These are phyloP conservation scores for Cynopterus sphinx DNA, from an alignment of 2,797 vertebrate species.

Conservation along the genomic window DNA sequence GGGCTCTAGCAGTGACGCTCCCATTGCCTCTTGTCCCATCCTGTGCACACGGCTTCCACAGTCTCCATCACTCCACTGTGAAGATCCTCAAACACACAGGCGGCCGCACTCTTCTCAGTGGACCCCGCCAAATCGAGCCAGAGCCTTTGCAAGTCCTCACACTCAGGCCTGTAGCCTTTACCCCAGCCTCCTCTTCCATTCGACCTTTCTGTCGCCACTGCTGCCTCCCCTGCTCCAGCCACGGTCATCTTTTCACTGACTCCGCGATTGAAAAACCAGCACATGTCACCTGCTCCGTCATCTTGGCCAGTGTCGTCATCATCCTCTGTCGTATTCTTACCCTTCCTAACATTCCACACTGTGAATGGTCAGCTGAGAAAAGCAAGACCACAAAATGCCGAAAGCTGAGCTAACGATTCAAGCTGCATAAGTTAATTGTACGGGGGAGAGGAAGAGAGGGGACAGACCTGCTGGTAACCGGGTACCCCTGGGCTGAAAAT, in stretches of 20 bases:
- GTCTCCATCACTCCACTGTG: background rate
- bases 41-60: background rate
- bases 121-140: background rate
- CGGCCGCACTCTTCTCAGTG: too few species aligned
- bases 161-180: background rate
- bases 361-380: background rate
- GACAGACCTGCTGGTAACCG: background rate
- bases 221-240: background rate
- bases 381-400: background rate
- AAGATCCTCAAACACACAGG: background rate
- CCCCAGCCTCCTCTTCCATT: background rate
- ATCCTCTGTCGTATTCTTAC: background rate
- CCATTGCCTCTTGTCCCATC: background rate
- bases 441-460: background rate
- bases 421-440: background rate
- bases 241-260: background rate
- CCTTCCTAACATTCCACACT: background rate
- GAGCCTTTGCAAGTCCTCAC: background rate
- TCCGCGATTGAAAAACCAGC: rapidly evolving
- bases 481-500: background rate
- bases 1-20: background rate
- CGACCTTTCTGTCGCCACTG: rapidly evolving
- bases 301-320: background rate
- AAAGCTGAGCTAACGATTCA: background rate
- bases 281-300: background rate